phyloP scores from a whole-genome alignment of 2,888 invertebrate genomes.

The Metallyticus violacea region DNA sequence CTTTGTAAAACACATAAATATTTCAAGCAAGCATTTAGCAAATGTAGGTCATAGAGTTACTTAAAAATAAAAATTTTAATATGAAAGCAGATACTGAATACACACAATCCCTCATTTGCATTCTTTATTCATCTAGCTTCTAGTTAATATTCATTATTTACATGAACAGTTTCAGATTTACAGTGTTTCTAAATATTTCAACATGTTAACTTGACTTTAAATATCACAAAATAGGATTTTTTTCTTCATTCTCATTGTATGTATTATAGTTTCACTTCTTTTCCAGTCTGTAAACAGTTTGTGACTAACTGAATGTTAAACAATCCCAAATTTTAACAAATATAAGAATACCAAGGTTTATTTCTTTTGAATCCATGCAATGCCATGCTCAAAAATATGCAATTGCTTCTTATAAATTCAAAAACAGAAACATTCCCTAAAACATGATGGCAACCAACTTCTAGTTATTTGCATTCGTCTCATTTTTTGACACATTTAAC shows the following conservation, averaged over 20 bases:
- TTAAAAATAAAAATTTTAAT: not conserved
- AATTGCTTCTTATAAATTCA: not conserved
- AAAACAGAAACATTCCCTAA: not conserved
- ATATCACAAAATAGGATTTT: slow-evolving; percentile 9
- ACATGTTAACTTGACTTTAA: not conserved
- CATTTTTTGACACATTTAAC: no score
- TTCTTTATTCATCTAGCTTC: not conserved
- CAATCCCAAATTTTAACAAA: not conserved
- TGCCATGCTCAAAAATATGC: not conserved
- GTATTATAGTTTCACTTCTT: not conserved
- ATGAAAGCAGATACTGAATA: not conserved
- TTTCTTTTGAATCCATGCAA: not conserved
- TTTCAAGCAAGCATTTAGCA: no score
- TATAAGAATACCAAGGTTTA: not conserved
- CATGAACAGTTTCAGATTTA: not conserved
- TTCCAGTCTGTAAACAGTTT: not conserved
- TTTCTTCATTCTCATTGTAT: not conserved
- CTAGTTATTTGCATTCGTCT: no score
- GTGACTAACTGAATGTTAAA: not conserved
- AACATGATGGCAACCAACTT: not conserved
- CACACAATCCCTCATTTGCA: not conserved
- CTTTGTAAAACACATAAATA: no score
- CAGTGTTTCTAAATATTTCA: not conserved
- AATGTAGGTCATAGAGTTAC: no score
- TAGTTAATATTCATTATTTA: slow-evolving; percentile 14